Conservation (phyloP, 2,888 invertebrate species). For the Calliopum simillimum region DNA sequence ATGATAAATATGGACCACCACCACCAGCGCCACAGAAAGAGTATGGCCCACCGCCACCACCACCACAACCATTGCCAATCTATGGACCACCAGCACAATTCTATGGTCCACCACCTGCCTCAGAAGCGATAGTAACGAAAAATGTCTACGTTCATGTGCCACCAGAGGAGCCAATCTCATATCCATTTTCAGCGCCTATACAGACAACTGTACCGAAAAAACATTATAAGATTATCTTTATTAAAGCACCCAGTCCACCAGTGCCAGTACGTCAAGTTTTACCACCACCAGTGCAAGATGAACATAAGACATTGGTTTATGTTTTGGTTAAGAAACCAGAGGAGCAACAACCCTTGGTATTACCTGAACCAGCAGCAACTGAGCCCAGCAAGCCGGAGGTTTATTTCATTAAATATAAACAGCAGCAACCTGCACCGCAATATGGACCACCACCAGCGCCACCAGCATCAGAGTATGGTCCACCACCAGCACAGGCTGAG, state of each 20-base stretch:
- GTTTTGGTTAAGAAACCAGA: constrained; percentile 91
- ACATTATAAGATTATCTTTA: constrained; percentile 72
- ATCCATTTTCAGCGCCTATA: constrained; percentile 65
- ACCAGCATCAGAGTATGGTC: constrained; percentile 61
- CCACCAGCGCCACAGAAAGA: constrained; percentile 61
- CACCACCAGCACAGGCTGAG: constrained; percentile 58
- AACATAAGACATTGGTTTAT: constrained; percentile 90
- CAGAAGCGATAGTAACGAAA: constrained; percentile 64
- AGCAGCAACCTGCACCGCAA: constrained; percentile 60
- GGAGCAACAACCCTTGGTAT: constrained; percentile 81
- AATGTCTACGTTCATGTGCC: constrained; percentile 71
- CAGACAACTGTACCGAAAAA: constrained; percentile 69
- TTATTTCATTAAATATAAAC: constrained; percentile 85
- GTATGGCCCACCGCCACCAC: constrained; percentile 58
- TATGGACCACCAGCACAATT: constrained; percentile 64
- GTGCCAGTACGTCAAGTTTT: constrained; percentile 68
- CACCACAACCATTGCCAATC: constrained; percentile 55
- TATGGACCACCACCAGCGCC: constrained; percentile 64
- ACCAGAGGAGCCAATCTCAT: constrained; percentile 69
- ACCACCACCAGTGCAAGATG: constrained; percentile 82
- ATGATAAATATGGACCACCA: constrained; percentile 45
- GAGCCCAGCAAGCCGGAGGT: constrained; percentile 91
- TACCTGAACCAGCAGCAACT: constrained; percentile 84
- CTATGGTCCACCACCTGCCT: constrained; percentile 62
- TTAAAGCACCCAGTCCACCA: constrained; percentile 70